Evolutionary conservation across 2,113 vertebrate genomes (phyloP).

Genomic region (Rhabdornis inornatus): DNA sequence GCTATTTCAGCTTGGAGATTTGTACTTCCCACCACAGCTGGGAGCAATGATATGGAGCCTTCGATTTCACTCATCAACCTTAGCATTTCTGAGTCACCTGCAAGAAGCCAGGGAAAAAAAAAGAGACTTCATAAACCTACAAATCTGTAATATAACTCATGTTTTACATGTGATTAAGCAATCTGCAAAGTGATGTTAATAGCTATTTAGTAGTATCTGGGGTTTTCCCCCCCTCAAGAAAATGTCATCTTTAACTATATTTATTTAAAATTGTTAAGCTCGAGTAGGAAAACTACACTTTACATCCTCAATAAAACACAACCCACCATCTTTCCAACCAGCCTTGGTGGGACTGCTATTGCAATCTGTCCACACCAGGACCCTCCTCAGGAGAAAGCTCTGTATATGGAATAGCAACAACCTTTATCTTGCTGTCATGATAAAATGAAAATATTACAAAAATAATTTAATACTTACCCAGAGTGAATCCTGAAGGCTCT

Average conservation of each 20-base stretch:
- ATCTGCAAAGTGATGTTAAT: background rate
- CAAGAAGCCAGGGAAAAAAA: background rate
- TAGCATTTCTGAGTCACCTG: constrained; percentile 78
- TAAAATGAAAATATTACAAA: background rate
- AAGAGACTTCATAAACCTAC: background rate
- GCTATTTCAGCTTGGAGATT: constrained; percentile 78
- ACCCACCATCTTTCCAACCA: background rate
- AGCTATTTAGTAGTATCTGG: background rate
- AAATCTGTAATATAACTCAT: background rate
- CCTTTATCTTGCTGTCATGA: background rate
- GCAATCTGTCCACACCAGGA: background rate
- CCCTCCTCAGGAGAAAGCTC: background rate
- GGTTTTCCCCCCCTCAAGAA: fast-evolving
- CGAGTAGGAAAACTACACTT: background rate
- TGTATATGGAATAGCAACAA: background rate
- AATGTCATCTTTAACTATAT: background rate
- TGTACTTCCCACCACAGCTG: constrained; percentile 41
- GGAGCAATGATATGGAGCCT: constrained; percentile 71
- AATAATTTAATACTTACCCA: background rate
- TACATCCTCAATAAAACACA: background rate
- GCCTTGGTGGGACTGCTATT: background rate
- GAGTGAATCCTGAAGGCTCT: background rate
- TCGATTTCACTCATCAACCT: constrained; percentile 81
- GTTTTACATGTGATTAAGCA: background rate
- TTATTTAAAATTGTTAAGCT: background rate